Conservation (phyloP, 37 sponge, comb jelly and placozoan genomes). For the Diacarnus erythraeanus region DNA sequence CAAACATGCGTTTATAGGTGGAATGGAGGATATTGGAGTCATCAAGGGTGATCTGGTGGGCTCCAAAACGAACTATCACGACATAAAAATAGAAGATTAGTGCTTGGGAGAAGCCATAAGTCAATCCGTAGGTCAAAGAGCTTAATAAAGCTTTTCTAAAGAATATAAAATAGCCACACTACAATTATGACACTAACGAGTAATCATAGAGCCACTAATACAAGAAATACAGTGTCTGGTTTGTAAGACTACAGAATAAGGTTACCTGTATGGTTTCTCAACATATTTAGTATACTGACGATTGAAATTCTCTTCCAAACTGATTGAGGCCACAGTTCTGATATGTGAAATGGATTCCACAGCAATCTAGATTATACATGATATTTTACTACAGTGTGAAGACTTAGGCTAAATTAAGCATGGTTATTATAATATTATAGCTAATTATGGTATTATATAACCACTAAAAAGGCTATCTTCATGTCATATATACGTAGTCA, state of each 20-base stretch:
- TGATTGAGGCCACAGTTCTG: slow-evolving; percentile 70
- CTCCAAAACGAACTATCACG: slow-evolving; percentile 71
- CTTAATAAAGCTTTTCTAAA: slow-evolving; percentile 22
- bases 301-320: slow-evolving; percentile 50
- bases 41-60: slow-evolving; percentile 49
- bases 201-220: background rate
- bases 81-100: slow-evolving; percentile 49
- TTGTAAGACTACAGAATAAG: too few species aligned
- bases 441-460: too few species aligned
- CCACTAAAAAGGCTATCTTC: too few species aligned
- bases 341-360: slow-evolving; percentile 76
- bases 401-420: too few species aligned
- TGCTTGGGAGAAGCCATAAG: slow-evolving; percentile 66
- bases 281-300: slow-evolving; percentile 15
- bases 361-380: slow-evolving; percentile 56
- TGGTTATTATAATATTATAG: too few species aligned
- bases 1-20: slow-evolving; percentile 36
- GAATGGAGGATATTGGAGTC: background rate
- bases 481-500: too few species aligned
- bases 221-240: background rate
- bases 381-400: too few species aligned
- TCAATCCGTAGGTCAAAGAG: slow-evolving; percentile 44
- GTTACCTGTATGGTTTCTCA: slow-evolving; percentile 41
- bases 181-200: too few species aligned
- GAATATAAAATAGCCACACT: too few species aligned